phyloP scores from a whole-genome alignment of 2,113 vertebrate genomes.

The Balaeniceps rex region DNA sequence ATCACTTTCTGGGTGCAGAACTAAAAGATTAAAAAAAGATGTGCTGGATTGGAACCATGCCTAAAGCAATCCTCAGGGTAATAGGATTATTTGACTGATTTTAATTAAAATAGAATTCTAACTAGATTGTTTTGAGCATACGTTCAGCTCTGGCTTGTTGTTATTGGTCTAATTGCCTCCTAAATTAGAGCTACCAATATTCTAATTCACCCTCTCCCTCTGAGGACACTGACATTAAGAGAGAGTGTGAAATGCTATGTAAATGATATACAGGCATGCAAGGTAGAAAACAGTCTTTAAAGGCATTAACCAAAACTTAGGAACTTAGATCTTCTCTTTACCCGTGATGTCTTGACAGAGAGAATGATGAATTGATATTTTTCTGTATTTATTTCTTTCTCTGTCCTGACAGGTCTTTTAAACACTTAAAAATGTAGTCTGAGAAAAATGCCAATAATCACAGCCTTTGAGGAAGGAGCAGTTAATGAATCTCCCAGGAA shows the following conservation, averaged over 20 bases:
- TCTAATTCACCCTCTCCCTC: background rate
- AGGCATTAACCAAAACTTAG: background rate
- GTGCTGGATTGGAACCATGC: background rate
- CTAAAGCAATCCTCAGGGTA: background rate
- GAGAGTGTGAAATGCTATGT: background rate
- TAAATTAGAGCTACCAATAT: background rate
- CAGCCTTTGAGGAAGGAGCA: background rate
- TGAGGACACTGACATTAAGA: background rate
- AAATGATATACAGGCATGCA: background rate
- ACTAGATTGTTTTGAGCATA: background rate
- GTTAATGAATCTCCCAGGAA: conserved; percentile 18
- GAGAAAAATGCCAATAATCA: conserved; percentile 9
- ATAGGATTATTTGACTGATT: background rate
- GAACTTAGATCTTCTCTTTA: background rate
- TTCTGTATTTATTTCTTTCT: background rate
- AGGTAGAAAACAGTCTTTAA: background rate
- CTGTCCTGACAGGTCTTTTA: background rate
- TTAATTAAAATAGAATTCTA: conserved; percentile 8
- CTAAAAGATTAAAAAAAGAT: background rate
- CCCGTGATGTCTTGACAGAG: background rate
- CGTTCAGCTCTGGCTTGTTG: background rate
- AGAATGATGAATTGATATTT: background rate
- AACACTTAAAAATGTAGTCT: background rate
- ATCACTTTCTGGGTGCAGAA: background rate
- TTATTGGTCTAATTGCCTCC: background rate